Percentiles rank a stretch among this genome's conserved stretches.
Evolutionary conservation across 1,140 invertebrate genomes (phyloP).

Genomic region (Ips nitidus): DNA sequence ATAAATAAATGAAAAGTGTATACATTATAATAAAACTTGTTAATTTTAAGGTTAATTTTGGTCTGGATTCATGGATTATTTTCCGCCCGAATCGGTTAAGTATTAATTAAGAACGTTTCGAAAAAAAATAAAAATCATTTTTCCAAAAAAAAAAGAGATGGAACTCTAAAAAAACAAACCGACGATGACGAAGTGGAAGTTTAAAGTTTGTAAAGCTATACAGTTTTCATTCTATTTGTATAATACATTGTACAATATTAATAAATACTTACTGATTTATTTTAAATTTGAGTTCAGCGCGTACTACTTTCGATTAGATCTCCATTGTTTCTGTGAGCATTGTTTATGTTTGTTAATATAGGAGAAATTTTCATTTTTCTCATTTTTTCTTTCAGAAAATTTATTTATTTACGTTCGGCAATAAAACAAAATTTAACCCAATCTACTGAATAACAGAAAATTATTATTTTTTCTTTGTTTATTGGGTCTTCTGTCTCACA

Average conservation of each 20-base stretch:
- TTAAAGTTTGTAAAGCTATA: conserved; percentile 47
- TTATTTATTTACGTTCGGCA: no score
- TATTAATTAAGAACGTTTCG: conserved; percentile 42
- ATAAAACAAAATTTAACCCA: no score
- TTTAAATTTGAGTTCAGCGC: conserved; percentile 32
- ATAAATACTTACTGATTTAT: conserved; percentile 46
- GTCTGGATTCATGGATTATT: conserved; percentile 18
- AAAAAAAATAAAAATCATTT: conserved; percentile 8
- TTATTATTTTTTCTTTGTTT: no score
- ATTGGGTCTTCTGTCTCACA: no score
- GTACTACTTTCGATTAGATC: conserved; percentile 26
- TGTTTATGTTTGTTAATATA: conserved; percentile 34
- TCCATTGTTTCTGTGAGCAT: conserved; percentile 29
- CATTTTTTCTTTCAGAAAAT: background rate
- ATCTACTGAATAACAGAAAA: no score
- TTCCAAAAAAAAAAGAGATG: no score
- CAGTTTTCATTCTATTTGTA: conserved; percentile 54
- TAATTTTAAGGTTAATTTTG: conserved; percentile 45
- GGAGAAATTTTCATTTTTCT: conserved; percentile 30
- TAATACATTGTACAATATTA: conserved; percentile 53
- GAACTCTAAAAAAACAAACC: conserved; percentile 17
- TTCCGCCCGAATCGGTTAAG: conserved; percentile 40
- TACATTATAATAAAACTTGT: conserved; percentile 46
- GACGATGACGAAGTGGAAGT: background rate
- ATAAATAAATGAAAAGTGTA: conserved; percentile 55